These are phyloP conservation scores for Allolobophora icterica DNA, from an alignment of 2,888 invertebrate genomes.

Conservation along the genomic window DNA sequence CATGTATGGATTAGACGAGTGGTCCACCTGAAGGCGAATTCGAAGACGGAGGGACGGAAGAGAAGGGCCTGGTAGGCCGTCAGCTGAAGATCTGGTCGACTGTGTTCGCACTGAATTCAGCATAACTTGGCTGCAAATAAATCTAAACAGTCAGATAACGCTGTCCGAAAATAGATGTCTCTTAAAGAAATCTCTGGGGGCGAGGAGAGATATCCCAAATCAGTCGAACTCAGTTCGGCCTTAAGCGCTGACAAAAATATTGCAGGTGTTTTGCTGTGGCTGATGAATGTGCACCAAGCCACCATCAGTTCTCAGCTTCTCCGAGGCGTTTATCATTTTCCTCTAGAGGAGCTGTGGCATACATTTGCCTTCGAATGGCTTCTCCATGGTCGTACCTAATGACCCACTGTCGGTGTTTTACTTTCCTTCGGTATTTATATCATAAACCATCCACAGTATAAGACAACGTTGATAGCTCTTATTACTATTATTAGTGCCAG, in stretches of 20 bases:
- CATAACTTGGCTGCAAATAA: neutral
- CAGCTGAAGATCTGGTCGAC: neutral
- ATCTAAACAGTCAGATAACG: constrained; percentile 7
- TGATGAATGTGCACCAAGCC: neutral
- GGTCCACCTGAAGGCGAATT: neutral
- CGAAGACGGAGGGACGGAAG: neutral
- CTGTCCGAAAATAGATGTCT: neutral
- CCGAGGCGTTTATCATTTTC: neutral
- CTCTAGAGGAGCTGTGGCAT: neutral
- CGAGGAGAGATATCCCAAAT: neutral
- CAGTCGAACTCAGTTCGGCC: neutral
- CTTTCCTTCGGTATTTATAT: neutral
- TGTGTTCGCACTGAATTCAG: neutral
- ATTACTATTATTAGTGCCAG: too few relatives aligned
- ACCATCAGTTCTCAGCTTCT: neutral
- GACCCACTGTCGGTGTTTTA: neutral
- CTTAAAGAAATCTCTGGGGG: neutral
- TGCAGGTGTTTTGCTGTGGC: neutral
- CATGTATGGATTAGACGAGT: neutral
- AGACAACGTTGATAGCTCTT: too few relatives aligned
- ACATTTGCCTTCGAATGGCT: neutral
- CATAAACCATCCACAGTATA: neutral
- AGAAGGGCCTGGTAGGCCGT: neutral
- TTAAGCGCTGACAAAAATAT: neutral
- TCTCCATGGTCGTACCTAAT: neutral